Evolutionary conservation across 92 coral and sea anemone species (phyloP).

Genomic region (Desmophyllum pertusum): DNA sequence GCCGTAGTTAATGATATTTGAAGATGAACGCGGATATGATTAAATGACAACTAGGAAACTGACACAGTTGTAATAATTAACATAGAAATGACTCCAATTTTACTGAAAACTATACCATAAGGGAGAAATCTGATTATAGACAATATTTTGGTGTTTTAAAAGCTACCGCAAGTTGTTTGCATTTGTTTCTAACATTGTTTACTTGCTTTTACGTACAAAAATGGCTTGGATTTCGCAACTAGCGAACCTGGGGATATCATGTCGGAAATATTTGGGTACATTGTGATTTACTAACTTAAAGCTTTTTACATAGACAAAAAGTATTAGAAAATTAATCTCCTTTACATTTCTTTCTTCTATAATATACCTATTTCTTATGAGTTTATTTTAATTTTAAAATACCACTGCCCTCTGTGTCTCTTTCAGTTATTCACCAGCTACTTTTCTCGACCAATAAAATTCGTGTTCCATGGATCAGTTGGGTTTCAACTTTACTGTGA

Average conservation of each 20-base stretch:
- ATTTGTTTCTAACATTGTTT: not conserved
- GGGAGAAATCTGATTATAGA: no score
- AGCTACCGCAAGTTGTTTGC: not conserved
- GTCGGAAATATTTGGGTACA: no score
- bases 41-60: not conserved
- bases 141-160: no score
- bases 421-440: slow-evolving; percentile 18
- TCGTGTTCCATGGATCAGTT: slow-evolving; percentile 17
- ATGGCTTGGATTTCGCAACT: not conserved
- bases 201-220: not conserved
- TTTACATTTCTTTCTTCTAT: not conserved
- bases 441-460: slow-evolving; percentile 18
- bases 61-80: no score
- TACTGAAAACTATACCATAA: no score
- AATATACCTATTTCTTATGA: not conserved
- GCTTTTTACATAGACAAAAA: no score
- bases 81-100: no score
- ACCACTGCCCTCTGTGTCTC: not conserved
- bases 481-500: slow-evolving; percentile 5
- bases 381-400: not conserved
- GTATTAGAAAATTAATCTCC: no score
- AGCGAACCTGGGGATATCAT: not conserved
- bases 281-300: no score
- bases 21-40: not conserved
- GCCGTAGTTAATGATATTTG: not conserved